phyloP scores from a whole-genome alignment of 2,888 invertebrate genomes.

The Cacoxenus indagator region DNA sequence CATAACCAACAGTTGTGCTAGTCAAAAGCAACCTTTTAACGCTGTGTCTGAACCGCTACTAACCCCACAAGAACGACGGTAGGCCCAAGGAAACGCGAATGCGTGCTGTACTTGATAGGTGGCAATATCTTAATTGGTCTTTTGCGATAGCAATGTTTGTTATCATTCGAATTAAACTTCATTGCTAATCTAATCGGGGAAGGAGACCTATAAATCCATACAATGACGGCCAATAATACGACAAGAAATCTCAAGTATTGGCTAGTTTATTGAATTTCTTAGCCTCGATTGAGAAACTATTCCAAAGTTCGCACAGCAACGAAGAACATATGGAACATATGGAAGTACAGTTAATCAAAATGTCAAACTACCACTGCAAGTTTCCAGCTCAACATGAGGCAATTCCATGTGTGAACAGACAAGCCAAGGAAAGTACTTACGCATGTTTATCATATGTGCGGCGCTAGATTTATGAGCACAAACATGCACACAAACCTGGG shows the following conservation, averaged over 20 bases:
- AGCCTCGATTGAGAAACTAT: not conserved
- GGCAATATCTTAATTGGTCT: constrained; percentile 47
- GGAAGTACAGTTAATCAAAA: constrained; percentile 38
- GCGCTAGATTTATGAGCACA: not conserved
- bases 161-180: constrained; percentile 17
- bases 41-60: constrained; percentile 46
- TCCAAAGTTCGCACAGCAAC: not conserved
- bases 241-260: constrained; percentile 32
- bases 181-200: constrained; percentile 55
- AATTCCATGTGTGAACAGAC: constrained; percentile 42
- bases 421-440: constrained; percentile 31
- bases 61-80: constrained; percentile 28
- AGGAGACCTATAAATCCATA: constrained; percentile 1
- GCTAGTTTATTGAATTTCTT: constrained; percentile 27
- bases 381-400: constrained; percentile 43
- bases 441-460: not conserved
- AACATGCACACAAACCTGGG: not conserved
- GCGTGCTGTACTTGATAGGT: constrained; percentile 22
- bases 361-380: constrained; percentile 50
- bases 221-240: not conserved
- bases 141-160: constrained; percentile 23
- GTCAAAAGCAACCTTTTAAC: constrained; percentile 18
- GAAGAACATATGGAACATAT: not conserved
- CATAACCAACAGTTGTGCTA: not conserved
- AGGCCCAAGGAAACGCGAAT: constrained; percentile 35